A percentile compares a stretch with the other conserved stretches of the same genome.
Conservation (phyloP, 2,888 invertebrate genomes). For the Troides oblongomaculatus region DNA sequence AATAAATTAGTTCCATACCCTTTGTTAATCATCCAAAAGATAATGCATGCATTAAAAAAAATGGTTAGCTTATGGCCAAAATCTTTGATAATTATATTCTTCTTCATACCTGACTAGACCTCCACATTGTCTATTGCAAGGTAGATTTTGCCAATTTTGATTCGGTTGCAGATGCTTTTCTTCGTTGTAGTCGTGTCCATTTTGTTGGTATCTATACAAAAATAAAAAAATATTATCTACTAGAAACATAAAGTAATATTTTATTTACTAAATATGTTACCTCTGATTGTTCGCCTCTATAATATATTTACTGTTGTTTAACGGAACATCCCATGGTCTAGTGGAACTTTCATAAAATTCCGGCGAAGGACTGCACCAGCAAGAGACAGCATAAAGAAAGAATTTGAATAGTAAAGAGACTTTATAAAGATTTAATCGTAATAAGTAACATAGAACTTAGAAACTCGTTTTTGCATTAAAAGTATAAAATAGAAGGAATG, state of each 20-base stretch:
- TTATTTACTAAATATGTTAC: constrained; percentile 6
- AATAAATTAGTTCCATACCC: constrained; percentile 48
- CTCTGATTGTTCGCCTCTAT: constrained; percentile 14
- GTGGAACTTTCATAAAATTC: constrained; percentile 79
- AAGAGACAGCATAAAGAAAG: constrained; percentile 34
- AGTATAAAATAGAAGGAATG: too few relatives aligned
- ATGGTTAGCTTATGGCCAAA: constrained; percentile 59
- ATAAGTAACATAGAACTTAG: too few relatives aligned
- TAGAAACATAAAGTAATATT: background rate
- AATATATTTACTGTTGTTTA: constrained; percentile 27
- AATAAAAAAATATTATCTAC: background rate
- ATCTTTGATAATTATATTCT: constrained; percentile 48
- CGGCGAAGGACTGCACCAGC: constrained; percentile 68
- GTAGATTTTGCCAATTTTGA: constrained; percentile 60
- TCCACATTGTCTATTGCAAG: constrained; percentile 66
- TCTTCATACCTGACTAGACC: constrained; percentile 72
- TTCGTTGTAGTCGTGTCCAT: constrained; percentile 35
- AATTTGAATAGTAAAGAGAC: constrained; percentile 33
- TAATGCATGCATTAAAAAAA: constrained; percentile 51
- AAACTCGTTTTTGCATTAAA: too few relatives aligned
- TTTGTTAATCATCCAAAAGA: constrained; percentile 47
- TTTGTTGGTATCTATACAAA: constrained; percentile 20
- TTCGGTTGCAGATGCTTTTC: constrained; percentile 50
- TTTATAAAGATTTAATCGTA: background rate
- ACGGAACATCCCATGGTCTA: constrained; percentile 77